Evolutionary conservation across 2,888 invertebrate species (phyloP), one percentile per base, ranked within the genome.

Genomic region (Melinaea menophilus): DNA sequence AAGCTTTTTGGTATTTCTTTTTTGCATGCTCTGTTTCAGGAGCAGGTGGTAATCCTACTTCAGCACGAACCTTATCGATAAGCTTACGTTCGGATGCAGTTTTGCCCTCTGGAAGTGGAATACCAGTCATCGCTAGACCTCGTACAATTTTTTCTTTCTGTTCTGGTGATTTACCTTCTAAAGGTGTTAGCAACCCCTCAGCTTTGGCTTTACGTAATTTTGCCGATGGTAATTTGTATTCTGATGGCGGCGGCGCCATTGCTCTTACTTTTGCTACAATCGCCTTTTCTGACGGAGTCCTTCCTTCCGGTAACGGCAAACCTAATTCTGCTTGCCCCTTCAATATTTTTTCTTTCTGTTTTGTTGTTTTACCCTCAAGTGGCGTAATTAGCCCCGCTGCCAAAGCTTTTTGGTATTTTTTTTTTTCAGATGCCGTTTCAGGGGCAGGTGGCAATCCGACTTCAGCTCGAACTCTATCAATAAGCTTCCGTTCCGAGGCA

Each of bases 151-250:
- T 77, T 61, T 51, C 69, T 66, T 69, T 71, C 54, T 65, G 63
- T 55, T 59, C 56, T 1, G 47, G 68, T 5, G 75, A 70, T 66
- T 79, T 79, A 3, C 78, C 78, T 59, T 70, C 68, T 31, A 79
- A 61, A 7, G 79, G 78, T 7, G 75, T 74, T 33, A 79, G 47
- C 22, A 69, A 45, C 3, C 66, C 69, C 12, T 56, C 66, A 45
- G 61, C 68, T 62, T 72, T 69, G n/a, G 72, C 71, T 46, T 71
- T 69, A 57, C 61, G 64, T 47, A 74, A 3, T 63, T 63, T 58
- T n/a, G 47, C 62, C 56, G 68, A 37, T n/a, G 62, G 62, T 2
- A 59, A 41, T 48, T 48, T 48, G 13, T 48, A 48, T 48, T 58
- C 57, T 12, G 56, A 57, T 22, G 51, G 41, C n/a, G 57, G 61